Base-by-base conservation (phyloP, 2,113 vertebrate genomes). In the Mormyrus iriodes region DNA sequence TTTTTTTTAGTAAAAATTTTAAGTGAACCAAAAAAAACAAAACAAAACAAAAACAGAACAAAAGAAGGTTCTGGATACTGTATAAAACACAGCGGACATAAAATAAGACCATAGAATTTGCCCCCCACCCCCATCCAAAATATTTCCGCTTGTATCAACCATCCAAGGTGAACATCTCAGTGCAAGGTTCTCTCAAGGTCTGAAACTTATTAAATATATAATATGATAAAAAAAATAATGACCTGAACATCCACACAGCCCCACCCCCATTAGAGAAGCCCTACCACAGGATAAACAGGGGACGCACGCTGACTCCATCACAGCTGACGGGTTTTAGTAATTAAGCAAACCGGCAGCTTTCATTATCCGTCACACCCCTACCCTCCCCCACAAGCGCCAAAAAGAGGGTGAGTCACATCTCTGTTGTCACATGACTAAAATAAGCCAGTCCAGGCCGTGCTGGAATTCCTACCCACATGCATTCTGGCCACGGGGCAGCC, bases 21-120 rank as follows among this genome's bases (percentile, higher is more conserved):
- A 97, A 97, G 94, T 95, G 96, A 97, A 97, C 95, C n/a, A n/a
- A n/a, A n/a, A 91, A 95, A 95, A 90, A 24, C 31, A 85, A 95
- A 97, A 97, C 95, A 91, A 95, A 88, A 97, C 95, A 91, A 95
- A 95, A 90, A 24, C 31, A 85, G 95, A 97, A 97, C 95, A 91
- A 95, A 88, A 53, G 27, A 89, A 58, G 87, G 88, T 13, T 87
- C 93, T 96, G 95, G 92, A 96, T 95, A 96, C 95, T 96, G 96
- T 97, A 98, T 96, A 98, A 97, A 99, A 98, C 96, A 97, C 96
- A 97, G 96, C 95, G 96, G 94, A 96, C 95, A 96, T 96, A 95
- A 97, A 97, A 96, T 93, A 89, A 90, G 94, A 97, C 97, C 98
- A 96, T 96, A 97, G 97, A 97, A 96, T 95, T 96, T 93, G 93